These are phyloP conservation scores for Cosmorhoe ocellata DNA, from an alignment of 2,888 invertebrate genomes.

Conservation along the genomic window DNA sequence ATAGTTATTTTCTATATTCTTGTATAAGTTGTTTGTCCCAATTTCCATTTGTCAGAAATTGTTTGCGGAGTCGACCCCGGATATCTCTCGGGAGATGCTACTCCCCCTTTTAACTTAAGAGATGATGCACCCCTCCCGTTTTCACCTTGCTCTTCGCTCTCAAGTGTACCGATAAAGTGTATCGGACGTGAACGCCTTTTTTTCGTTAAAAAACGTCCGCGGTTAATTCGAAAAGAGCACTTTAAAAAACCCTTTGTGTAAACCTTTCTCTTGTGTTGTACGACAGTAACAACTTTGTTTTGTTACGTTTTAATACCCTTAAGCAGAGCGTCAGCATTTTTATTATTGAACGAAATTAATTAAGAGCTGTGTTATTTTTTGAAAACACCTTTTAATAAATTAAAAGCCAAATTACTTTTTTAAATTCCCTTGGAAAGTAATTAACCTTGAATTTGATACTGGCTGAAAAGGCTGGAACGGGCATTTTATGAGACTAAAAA, in stretches of 20 bases:
- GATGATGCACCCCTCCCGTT: slow-evolving; percentile 33
- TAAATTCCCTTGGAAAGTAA: slow-evolving; percentile 5
- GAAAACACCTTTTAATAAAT: neutral
- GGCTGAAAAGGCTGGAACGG: neutral
- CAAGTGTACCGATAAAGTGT: slow-evolving; percentile 49
- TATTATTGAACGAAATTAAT: slow-evolving; percentile 4
- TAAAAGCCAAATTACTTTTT: neutral
- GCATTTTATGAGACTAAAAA: neutral
- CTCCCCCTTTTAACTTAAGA: slow-evolving; percentile 30
- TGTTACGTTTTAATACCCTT: slow-evolving; percentile 3
- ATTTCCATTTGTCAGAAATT: slow-evolving; percentile 54
- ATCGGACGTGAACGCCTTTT: slow-evolving; percentile 47
- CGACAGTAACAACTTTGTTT: slow-evolving; percentile 6
- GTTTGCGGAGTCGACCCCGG: slow-evolving; percentile 45
- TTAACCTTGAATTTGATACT: slow-evolving; percentile 9
- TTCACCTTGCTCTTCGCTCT: slow-evolving; percentile 37
- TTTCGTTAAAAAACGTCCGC: slow-evolving; percentile 21
- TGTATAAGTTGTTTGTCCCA: slow-evolving; percentile 42
- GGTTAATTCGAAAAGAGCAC: slow-evolving; percentile 12
- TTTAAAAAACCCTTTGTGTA: slow-evolving; percentile 13
- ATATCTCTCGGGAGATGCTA: slow-evolving; percentile 39
- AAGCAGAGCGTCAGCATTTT: neutral
- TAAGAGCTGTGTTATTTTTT: neutral
- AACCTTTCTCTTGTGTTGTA: slow-evolving; percentile 4
- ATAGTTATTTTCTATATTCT: slow-evolving; percentile 25